phyloP scores from a whole-genome alignment of 2,113 vertebrate species.

The Myotis brandtii region DNA sequence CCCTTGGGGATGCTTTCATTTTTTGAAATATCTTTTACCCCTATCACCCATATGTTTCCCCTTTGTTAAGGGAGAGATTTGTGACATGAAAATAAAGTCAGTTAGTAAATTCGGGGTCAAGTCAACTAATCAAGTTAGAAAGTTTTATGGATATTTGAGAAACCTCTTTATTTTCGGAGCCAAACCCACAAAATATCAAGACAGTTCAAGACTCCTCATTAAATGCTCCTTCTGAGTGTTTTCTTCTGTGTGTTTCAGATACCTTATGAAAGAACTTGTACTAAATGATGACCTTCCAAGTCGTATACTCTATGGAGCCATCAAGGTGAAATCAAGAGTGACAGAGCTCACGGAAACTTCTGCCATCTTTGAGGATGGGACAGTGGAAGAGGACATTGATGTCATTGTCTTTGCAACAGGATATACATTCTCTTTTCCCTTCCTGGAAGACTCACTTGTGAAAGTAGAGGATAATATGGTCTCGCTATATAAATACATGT shows the following conservation, averaged over 20 bases:
- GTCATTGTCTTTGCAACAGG: constrained; percentile 93
- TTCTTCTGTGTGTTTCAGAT: constrained; percentile 65
- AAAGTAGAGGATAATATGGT: constrained; percentile 82
- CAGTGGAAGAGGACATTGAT: constrained; percentile 87
- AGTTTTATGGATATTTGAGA: neutral
- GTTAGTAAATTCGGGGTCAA: neutral
- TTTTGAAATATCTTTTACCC: neutral
- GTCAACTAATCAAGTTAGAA: neutral
- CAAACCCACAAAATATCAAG: neutral
- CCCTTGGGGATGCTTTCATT: neutral
- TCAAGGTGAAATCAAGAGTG: constrained; percentile 88
- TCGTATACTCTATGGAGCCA: constrained; percentile 87
- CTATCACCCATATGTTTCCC: neutral
- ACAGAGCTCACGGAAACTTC: constrained; percentile 85
- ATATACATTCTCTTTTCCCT: constrained; percentile 87
- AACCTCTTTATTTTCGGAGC: neutral
- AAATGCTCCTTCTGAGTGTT: neutral
- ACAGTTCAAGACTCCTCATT: neutral
- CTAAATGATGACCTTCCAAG: constrained; percentile 91
- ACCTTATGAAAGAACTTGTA: constrained; percentile 81
- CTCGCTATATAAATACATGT: constrained; percentile 88
- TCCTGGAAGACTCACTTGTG: constrained; percentile 86
- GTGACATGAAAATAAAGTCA: neutral
- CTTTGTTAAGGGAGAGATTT: neutral
- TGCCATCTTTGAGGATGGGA: constrained; percentile 90